Evolutionary conservation across 2,113 vertebrate species (phyloP).

Genomic region (Guaruba guarouba): DNA sequence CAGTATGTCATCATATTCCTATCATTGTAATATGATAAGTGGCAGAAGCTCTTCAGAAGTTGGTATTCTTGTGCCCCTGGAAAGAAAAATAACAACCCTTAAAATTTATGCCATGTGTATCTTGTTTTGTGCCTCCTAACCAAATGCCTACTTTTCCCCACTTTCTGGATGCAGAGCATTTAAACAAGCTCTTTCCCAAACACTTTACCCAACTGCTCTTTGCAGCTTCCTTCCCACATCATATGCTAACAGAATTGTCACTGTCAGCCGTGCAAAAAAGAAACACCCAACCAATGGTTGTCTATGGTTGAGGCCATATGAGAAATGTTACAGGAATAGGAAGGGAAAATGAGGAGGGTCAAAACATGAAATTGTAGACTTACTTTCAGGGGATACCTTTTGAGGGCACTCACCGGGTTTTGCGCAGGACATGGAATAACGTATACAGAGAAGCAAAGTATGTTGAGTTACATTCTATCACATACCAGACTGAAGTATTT

Average conservation of each 20-base stretch:
- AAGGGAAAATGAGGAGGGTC: neutral
- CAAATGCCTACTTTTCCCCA: neutral
- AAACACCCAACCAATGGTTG: neutral
- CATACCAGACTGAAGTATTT: neutral
- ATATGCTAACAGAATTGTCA: neutral
- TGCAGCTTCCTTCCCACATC: neutral
- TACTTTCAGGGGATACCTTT: neutral
- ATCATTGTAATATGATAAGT: neutral
- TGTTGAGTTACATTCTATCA: neutral
- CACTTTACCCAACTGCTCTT: neutral
- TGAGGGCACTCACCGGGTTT: neutral
- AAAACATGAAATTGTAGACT: neutral
- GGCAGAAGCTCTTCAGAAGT: neutral
- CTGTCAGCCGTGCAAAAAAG: neutral
- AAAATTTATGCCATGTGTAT: neutral
- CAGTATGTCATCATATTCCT: neutral
- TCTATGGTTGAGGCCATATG: neutral
- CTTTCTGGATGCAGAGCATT: neutral
- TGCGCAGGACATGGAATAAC: neutral
- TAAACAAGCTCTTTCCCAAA: neutral
- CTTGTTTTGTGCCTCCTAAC: neutral
- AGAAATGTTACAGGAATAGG: neutral
- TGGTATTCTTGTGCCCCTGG: neutral
- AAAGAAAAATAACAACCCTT: neutral
- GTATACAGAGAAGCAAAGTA: neutral